Base-by-base conservation (phyloP, 2,797 vertebrate species). In the Chanos chanos region DNA sequence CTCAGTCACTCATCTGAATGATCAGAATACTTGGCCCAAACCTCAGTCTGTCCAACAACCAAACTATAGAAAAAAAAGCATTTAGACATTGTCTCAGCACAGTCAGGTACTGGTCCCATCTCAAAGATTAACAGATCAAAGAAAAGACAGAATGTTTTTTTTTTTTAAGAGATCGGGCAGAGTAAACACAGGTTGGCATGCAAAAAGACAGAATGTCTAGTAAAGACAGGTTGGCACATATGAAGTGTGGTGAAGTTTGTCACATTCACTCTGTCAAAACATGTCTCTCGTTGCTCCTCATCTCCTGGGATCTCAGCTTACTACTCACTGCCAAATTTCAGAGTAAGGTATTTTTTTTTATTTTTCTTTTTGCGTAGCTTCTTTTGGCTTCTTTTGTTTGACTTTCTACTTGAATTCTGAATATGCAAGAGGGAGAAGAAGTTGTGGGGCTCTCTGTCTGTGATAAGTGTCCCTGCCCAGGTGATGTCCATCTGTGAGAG, bases 401-500 rank as follows among this genome's bases (percentile, higher is more conserved):
- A 84, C 69, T 83, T 84, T 86, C 71, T 87, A 86, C 86, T 87
- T 89, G 87, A 89, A 90, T 84, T 83, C 73, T 85, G 79, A 79
- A 86, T 86, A 88, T 88, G 86, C 85, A 89, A 86, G 81, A 74
- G 64, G 59, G 78, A 81, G 72, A 73, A 72, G 71, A 16, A 18
- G 57, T 5, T 51, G 57, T 13, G 31, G 60, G 36, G 39, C 47
- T 68, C 47, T 60, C 53, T 56, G 61, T 68, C 71, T 60, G 47
- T 52, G 49, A 53, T 60, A 15, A 33, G 48, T 40, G 62, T 66
- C 59, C 43, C 30, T 48, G 16, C 48, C 19, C 41, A 53, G 43
- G 50, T 33, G 56, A 44, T 9, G 50, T 34, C 43, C 58, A 48
- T 53, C 50, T 60, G 50, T 41, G 56, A 44, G 61, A 37, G 21